Conservation (phyloP, 2,113 vertebrate species). For the Ptychochromis oligacanthus region DNA sequence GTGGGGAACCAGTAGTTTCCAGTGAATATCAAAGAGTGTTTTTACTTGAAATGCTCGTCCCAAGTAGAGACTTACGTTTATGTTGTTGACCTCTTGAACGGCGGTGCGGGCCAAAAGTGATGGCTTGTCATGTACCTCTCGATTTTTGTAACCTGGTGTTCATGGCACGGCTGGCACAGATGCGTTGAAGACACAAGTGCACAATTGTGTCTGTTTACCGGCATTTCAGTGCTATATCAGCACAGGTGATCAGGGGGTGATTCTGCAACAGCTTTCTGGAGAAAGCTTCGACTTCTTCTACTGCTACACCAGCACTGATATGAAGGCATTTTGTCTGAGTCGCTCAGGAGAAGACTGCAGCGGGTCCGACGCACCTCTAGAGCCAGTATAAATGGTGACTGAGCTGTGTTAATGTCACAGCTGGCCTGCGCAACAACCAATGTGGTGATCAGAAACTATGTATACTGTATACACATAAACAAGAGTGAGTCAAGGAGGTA, state of each 20-base stretch:
- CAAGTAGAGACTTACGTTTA: neutral
- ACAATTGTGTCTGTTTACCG: neutral
- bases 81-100: neutral
- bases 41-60: no score
- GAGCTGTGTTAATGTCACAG: no score
- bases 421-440: neutral
- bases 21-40: no score
- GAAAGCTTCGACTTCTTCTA: no score
- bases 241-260: neutral
- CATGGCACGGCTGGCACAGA: neutral
- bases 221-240: neutral
- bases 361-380: no score
- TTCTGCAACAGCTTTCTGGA: no score
- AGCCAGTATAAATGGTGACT: no score
- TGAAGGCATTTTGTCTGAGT: no score
- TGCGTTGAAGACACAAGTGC: neutral
- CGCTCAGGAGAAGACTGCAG: no score
- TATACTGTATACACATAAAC: rapidly evolving
- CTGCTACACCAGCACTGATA: no score
- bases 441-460: neutral
- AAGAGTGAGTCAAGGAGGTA: neutral
- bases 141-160: neutral
- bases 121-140: neutral
- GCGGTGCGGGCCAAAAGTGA: neutral
- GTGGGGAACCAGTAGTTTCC: no score